Evolutionary conservation across 37 sponge, comb jelly and placozoan species (phyloP).

Genomic region (Hexactinellida sp.): DNA sequence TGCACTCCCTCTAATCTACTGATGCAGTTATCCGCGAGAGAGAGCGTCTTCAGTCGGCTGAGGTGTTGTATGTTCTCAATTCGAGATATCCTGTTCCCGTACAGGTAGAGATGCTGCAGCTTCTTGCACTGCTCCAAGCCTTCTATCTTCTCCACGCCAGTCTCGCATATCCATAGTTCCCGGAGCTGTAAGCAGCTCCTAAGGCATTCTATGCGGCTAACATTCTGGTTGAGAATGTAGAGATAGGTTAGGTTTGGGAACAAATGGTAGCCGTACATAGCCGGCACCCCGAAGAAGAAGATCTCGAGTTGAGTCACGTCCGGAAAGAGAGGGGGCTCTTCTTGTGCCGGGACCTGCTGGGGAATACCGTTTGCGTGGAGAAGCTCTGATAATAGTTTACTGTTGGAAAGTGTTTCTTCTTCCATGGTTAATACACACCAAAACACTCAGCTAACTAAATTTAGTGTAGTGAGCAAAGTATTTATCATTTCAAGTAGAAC

Average conservation of each 20-base stretch:
- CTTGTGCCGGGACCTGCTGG: not conserved
- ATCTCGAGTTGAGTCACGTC: not conserved
- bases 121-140: not conserved
- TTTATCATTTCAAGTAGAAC: no score
- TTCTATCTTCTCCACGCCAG: not conserved
- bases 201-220: not conserved
- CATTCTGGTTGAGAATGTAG: not conserved
- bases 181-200: not conserved
- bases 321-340: not conserved
- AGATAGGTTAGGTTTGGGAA: not conserved
- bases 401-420: no score
- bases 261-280: not conserved
- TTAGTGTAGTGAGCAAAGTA: no score
- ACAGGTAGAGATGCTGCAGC: not conserved
- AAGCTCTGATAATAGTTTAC: not conserved
- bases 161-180: not conserved
- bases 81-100: not conserved
- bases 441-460: no score
- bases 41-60: not conserved
- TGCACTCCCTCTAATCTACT: not conserved
- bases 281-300: not conserved
- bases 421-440: no score
- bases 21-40: not conserved
- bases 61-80: not conserved
- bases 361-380: not conserved